Evolutionary conservation across 2,113 vertebrate species (phyloP).

Genomic region (Hippolais icterina): DNA sequence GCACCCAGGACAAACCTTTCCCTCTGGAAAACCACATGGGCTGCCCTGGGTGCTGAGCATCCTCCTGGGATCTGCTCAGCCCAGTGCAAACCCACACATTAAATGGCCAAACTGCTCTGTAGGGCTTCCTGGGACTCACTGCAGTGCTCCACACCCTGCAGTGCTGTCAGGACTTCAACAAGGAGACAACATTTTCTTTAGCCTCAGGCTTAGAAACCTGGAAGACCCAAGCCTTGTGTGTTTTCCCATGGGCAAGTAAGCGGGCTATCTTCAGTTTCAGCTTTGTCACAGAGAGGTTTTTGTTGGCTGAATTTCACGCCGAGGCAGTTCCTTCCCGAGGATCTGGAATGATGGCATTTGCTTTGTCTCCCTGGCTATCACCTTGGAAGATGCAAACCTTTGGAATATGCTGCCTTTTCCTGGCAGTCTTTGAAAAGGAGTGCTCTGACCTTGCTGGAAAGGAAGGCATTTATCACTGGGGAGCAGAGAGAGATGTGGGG

Average conservation of each 20-base stretch:
- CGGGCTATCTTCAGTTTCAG: not conserved
- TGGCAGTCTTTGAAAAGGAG: not conserved
- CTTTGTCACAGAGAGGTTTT: not conserved
- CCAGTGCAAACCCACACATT: not conserved
- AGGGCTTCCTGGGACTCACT: not conserved
- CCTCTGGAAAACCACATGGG: not conserved
- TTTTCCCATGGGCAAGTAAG: not conserved
- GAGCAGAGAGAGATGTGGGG: not conserved
- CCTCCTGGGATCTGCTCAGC: not conserved
- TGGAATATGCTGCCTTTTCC: not conserved
- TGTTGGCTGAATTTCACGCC: not conserved
- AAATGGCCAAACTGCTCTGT: not conserved
- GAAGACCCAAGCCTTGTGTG: not conserved
- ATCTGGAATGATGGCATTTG: not conserved
- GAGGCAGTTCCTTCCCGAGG: not conserved
- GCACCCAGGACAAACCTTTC: not conserved
- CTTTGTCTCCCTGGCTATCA: not conserved
- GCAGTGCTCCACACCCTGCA: not conserved
- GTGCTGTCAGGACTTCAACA: not conserved
- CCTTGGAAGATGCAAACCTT: not conserved
- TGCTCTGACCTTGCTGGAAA: not conserved
- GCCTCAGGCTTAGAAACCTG: not conserved
- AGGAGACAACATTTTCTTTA: not conserved
- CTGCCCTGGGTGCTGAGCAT: rapidly evolving
- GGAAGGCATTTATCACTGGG: not conserved